Conservation (phyloP, 2,888 invertebrate species). For the Metalampra italica region DNA sequence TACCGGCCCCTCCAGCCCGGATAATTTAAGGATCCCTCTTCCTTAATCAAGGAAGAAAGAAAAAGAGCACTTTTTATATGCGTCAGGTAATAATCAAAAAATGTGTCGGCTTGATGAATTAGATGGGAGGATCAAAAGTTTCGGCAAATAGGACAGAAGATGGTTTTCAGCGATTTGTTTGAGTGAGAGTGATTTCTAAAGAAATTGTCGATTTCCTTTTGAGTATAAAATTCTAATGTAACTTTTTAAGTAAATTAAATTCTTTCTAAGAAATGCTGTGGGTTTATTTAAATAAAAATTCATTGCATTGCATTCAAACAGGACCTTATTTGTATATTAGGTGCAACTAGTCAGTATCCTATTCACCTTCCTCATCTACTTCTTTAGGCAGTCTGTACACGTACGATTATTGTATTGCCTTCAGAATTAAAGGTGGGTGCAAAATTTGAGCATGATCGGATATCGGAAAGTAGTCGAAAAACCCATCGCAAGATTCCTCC, state of each 20-base stretch:
- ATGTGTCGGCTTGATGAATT: conserved; percentile 47
- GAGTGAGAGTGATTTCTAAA: background rate
- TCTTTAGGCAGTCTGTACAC: too few relatives aligned
- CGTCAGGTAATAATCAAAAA: conserved; percentile 49
- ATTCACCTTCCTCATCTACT: too few relatives aligned
- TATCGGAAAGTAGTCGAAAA: too few relatives aligned
- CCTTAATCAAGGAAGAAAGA: conserved; percentile 55
- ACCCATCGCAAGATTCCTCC: too few relatives aligned
- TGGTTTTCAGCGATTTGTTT: background rate
- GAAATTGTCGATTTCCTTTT: background rate
- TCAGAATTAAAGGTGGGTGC: too few relatives aligned
- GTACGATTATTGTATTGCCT: too few relatives aligned
- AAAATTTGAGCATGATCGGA: too few relatives aligned
- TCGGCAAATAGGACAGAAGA: conserved; percentile 15
- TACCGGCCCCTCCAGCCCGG: conserved; percentile 48
- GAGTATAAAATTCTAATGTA: background rate
- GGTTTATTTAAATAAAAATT: too few relatives aligned
- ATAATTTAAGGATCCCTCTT: conserved; percentile 52
- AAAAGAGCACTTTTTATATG: conserved; percentile 46
- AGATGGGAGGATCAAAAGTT: conserved; percentile 31
- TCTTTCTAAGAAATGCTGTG: too few relatives aligned
- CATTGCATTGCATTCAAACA: too few relatives aligned
- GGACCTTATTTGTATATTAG: too few relatives aligned
- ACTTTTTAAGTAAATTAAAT: background rate
- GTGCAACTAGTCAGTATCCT: too few relatives aligned